These are phyloP conservation scores for Archilochus colubris DNA, from an alignment of 2,113 vertebrate genomes.

Conservation along the genomic window DNA sequence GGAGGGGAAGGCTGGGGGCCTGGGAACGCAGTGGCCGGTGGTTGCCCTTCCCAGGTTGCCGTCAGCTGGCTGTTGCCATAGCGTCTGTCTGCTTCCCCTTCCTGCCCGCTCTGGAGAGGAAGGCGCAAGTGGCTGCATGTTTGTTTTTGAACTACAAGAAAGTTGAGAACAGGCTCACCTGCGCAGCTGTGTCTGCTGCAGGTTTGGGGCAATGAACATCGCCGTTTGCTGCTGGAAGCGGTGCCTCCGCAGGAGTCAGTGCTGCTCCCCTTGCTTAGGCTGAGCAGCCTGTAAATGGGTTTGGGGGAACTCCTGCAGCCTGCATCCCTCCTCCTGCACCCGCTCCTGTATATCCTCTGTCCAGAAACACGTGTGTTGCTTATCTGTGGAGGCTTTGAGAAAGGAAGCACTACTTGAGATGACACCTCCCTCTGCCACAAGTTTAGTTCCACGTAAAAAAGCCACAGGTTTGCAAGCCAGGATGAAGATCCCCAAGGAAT, in stretches of 20 bases:
- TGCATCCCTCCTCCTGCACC: accelerated
- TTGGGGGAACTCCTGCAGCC: neutral
- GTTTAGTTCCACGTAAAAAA: neutral
- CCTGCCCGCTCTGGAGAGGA: conserved; percentile 28
- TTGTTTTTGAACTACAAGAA: conserved; percentile 40
- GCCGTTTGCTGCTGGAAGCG: accelerated
- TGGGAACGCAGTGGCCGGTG: conserved; percentile 35
- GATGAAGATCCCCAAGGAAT: neutral
- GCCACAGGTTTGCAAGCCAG: neutral
- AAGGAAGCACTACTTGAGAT: neutral
- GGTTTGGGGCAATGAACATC: neutral
- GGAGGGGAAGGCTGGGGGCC: conserved; percentile 8
- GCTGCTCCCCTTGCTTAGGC: neutral
- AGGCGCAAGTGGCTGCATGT: neutral
- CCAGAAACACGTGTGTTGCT: neutral
- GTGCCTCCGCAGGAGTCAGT: accelerated
- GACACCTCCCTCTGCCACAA: neutral
- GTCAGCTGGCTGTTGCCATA: conserved; percentile 46
- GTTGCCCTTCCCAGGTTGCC: conserved; percentile 57
- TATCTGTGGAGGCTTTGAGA: neutral
- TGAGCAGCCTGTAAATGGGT: accelerated
- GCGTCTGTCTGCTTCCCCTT: conserved; percentile 45
- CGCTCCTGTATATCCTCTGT: neutral
- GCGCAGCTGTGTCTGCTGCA: neutral
- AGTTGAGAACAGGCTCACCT: conserved; percentile 32